Evolutionary conservation across 2,113 vertebrate species (phyloP).

Genomic region (Hemibagrus wyckioides): DNA sequence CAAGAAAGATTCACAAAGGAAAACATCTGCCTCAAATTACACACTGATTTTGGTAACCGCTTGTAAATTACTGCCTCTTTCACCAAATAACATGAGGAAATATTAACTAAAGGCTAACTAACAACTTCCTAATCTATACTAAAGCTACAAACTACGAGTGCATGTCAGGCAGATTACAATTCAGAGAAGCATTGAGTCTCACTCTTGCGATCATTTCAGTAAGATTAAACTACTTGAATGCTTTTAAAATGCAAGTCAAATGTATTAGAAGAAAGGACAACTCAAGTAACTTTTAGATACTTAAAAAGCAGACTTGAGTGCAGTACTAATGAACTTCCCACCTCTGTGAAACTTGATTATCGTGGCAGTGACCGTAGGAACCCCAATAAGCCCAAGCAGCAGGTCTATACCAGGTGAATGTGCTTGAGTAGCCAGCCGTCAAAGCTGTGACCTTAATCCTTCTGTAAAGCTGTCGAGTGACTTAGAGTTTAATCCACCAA

Average conservation of each 20-base stretch:
- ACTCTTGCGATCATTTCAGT: not conserved
- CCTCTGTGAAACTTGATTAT: not conserved
- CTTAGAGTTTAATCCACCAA: conserved; percentile 11
- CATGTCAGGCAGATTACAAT: not conserved
- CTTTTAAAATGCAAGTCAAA: not conserved
- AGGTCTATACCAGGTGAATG: not conserved
- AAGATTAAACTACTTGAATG: not conserved
- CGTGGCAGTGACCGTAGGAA: not conserved
- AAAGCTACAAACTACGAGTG: not conserved
- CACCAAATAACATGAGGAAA: not conserved
- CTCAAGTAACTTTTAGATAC: not conserved
- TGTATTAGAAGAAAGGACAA: not conserved
- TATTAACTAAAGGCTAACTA: not conserved
- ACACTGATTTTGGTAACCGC: not conserved
- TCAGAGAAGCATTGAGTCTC: not conserved
- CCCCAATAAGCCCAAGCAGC: not conserved
- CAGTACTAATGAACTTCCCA: not conserved
- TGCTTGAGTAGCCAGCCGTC: not conserved
- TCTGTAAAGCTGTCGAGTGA: not conserved
- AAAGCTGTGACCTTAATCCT: conserved; percentile 24
- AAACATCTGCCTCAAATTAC: too few relatives aligned
- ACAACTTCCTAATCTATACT: not conserved
- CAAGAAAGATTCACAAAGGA: not conserved
- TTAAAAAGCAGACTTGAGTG: not conserved
- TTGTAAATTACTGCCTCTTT: not conserved